Evolutionary conservation across 1,140 invertebrate species (phyloP), one percentile per base, ranked within the genome.

Genomic region (Propsilocerus akamusi): DNA sequence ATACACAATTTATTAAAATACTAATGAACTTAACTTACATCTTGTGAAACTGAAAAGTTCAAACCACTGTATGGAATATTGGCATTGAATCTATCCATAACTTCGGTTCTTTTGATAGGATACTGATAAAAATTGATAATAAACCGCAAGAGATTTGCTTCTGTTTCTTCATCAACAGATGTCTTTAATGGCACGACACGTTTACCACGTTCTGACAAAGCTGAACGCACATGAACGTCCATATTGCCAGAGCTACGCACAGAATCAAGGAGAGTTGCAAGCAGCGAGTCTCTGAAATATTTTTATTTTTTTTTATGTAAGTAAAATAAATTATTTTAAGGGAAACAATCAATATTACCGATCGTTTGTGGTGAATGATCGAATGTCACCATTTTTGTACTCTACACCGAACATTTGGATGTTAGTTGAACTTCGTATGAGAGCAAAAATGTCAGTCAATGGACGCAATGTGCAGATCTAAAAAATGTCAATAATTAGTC

Each of bases 21-120:
- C 5, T 25, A 26, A 4, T 49, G 47, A 49, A 28, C 8, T 6
- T 4, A 37, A 70, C 81, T 78, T 75, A 94, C 91, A 69, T 98
- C 94, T 72, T 92, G 90, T 28, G 89, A 93, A 41, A 94, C 81
- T 57, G 92, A 91, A 71, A 98, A 94, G 52, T 93, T 77, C 26
- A 99, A 78, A 25, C 97, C 96, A 68, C 89, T 97, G 66, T 99
- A 99, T 4, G 95, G 88, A 57, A 98, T 77, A 65, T 99, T 99
- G 41, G 89, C 86, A 71, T 99, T 99, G 64, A 99, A 99, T 54
- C 95, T 70, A 50, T 86, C 77, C 3, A 98, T 76, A 52, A 84
- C 83, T 65, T 92, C 85, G 20, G 72, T 66, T n/a, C 72, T 59
- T 51, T 56, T 60, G 23, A 30, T 20, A 6, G 60, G 58, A 54